Evolutionary conservation across 2,888 invertebrate genomes (phyloP), one percentile per base, ranked within the genome.

Genomic region (Luffia ferchaultella): DNA sequence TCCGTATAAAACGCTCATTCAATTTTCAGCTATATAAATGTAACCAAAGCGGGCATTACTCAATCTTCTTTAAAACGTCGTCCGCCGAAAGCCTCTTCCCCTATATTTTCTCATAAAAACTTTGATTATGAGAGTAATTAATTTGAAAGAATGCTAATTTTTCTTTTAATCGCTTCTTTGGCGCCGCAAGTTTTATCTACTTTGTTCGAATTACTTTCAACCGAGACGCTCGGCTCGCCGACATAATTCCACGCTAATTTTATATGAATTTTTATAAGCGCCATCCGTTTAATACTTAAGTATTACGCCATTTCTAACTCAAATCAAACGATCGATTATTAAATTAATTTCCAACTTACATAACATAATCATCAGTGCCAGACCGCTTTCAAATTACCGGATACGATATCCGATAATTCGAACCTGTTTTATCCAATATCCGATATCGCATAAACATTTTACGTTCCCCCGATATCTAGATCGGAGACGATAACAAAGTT

Each of bases 91-190:
- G 5, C 30, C 3, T 12, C 12, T 30, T 30, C 59, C 62, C 62
- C 62, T 64, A 64, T 66, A 68, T 64, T 70, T 70, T 62, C 67
- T 63, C 53, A 64, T 68, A 74, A 73, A 73, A 75, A 76, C 70
- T 70, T 75, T 78, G 73, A 70, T 73, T 77, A 74, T 68, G 70
- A 66, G 70, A 70, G 75, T 78, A 82, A 80, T 80, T 82, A 80
- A 79, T 80, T 78, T 73, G 68, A 70, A 76, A 78, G 79, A 79
- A 77, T 79, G 79, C 73, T 66, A 80, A 80, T 80, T 80, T 82
- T 76, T 77, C 76, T 74, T 79, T 77, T 76, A 78, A 77, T 80
- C 76, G 76, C 77, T 78, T 75, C 74, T 73, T 76, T 73, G 71
- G 73, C 71, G 69, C 69, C 70, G 68, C 75, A 76, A 82, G 76